Percentiles rank a stretch among this genome's conserved stretches.
Evolutionary conservation across 2,797 vertebrate genomes (phyloP).

Genomic region (Danio tinwini): DNA sequence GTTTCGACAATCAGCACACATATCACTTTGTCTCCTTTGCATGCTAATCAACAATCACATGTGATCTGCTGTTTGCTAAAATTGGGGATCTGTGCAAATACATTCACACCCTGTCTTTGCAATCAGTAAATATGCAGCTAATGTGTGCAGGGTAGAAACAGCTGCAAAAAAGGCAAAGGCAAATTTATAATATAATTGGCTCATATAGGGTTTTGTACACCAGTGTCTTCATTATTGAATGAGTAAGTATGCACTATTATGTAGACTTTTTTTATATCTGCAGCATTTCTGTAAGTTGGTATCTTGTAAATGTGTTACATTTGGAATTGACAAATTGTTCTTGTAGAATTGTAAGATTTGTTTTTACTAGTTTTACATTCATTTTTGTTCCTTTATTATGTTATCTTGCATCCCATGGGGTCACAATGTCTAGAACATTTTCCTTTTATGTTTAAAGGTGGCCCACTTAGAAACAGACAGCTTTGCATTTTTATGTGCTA

Average conservation of each 20-base stretch:
- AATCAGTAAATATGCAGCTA: constrained; percentile 2
- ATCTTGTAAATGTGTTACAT: not conserved
- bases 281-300: not conserved
- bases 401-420: not conserved
- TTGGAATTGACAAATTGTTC: not conserved
- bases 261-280: not conserved
- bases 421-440: constrained; percentile 5
- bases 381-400: constrained; percentile 17
- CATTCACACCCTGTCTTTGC: not conserved
- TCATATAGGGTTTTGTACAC: not conserved
- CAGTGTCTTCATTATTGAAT: not conserved
- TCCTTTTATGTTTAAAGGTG: not conserved
- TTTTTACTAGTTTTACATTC: not conserved
- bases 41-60: constrained; percentile 15
- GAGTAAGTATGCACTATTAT: not conserved
- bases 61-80: not conserved
- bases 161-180: not conserved
- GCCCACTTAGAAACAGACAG: constrained; percentile 6
- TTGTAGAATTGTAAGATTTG: not conserved
- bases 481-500: constrained; percentile 32
- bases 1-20: constrained; percentile 17
- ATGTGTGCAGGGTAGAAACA: not conserved
- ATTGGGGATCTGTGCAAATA: not conserved
- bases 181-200: not conserved
- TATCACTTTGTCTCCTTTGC: constrained; percentile 1